Evolutionary conservation across 2,113 vertebrate species (phyloP).

Genomic region (Brachypteracias leptosomus): DNA sequence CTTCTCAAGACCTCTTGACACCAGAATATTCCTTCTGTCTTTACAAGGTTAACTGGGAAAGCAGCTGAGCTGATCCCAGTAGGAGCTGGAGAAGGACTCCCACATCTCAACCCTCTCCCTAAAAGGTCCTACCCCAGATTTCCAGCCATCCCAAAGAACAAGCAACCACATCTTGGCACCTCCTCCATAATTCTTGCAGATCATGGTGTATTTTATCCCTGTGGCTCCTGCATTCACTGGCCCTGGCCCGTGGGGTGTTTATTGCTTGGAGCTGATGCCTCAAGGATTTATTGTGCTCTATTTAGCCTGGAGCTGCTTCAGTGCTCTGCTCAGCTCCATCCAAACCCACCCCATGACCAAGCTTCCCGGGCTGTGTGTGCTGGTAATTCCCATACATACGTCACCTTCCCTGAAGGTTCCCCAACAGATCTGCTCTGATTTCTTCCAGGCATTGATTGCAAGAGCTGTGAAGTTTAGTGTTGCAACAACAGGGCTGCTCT

Average conservation of each 20-base stretch:
- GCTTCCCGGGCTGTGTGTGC: neutral
- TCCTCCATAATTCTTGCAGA: neutral
- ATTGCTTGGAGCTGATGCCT: neutral
- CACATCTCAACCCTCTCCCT: neutral
- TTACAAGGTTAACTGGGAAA: neutral
- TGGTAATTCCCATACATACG: neutral
- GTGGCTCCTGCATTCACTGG: neutral
- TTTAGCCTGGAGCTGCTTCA: neutral
- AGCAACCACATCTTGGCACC: accelerated
- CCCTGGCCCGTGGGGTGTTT: neutral
- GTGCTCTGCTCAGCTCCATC: neutral
- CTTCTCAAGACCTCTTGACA: neutral
- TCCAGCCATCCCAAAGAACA: neutral
- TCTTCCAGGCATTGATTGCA: neutral
- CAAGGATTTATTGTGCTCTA: neutral
- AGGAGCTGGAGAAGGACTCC: neutral
- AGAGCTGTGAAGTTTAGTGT: neutral
- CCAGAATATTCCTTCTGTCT: neutral
- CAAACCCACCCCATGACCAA: neutral
- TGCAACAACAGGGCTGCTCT: neutral
- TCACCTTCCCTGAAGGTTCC: neutral
- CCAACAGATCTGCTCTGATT: neutral
- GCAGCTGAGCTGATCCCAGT: neutral
- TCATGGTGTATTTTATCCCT: neutral
- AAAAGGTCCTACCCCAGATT: neutral